phyloP scores from a whole-genome alignment of 2,113 vertebrate species.

The Pardalotus punctatus region DNA sequence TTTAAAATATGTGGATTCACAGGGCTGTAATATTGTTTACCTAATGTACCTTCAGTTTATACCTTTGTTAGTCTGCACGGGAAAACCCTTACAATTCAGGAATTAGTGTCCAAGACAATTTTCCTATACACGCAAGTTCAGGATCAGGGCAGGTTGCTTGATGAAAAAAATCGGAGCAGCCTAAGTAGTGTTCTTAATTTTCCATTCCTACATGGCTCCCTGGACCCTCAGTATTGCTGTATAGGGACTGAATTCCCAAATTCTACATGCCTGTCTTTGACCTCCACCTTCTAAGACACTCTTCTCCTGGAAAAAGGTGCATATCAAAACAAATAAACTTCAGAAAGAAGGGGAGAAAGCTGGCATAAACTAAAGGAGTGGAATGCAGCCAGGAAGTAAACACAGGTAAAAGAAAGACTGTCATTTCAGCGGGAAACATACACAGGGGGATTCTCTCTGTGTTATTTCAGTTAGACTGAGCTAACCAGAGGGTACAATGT shows the following conservation, averaged over 20 bases:
- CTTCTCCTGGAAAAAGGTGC: not conserved
- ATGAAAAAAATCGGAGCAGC: not conserved
- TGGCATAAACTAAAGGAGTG: not conserved
- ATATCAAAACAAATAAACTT: not conserved
- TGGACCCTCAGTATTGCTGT: not conserved
- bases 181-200: not conserved
- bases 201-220: not conserved
- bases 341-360: not conserved
- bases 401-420: not conserved
- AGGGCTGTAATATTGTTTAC: not conserved
- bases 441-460: not conserved
- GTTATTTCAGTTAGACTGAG: not conserved
- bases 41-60: not conserved
- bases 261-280: not conserved
- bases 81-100: not conserved
- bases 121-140: not conserved
- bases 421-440: not conserved
- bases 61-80: not conserved
- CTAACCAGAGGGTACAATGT: not conserved
- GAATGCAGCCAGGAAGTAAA: not conserved
- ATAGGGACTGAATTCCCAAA: not conserved
- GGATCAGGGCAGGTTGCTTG: not conserved
- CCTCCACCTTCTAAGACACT: not conserved
- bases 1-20: not conserved
- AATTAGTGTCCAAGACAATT: not conserved